Conservation (phyloP, 2,797 vertebrate species). For the Tamandua tetradactyla region DNA sequence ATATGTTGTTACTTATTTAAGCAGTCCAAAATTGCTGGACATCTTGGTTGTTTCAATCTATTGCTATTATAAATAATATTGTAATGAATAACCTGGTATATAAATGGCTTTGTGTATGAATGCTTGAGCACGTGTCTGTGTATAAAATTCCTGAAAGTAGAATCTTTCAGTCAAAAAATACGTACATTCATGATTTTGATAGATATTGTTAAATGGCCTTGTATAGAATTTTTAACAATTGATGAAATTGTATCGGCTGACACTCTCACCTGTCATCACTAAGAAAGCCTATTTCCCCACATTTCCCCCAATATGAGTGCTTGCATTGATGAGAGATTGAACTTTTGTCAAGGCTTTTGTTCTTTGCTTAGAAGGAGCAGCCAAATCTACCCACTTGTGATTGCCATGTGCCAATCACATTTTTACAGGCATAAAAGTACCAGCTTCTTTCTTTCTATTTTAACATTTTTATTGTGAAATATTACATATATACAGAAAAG, state of each 20-base stretch:
- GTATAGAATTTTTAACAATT: no score
- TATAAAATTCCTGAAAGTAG: neutral
- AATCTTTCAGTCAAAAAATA: neutral
- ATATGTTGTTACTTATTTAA: slow-evolving; percentile 7
- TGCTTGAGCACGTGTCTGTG: neutral
- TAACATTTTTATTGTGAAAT: no score
- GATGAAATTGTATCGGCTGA: neutral
- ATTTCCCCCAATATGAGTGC: neutral
- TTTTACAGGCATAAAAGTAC: neutral
- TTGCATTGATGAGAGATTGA: neutral
- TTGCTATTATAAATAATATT: neutral
- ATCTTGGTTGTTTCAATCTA: neutral
- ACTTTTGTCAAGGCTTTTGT: neutral
- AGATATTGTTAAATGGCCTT: neutral
- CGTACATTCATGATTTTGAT: neutral
- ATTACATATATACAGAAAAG: no score
- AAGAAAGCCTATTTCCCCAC: neutral
- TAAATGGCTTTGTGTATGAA: neutral
- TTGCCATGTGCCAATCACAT: no score
- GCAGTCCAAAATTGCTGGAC: slow-evolving; percentile 1
- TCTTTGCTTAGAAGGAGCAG: neutral
- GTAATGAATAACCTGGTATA: neutral
- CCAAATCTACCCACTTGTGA: neutral
- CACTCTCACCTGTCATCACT: neutral
- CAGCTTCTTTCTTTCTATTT: neutral